Percentiles rank a stretch among this genome's conserved stretches.
Evolutionary conservation across 2,113 vertebrate genomes (phyloP).

Genomic region (Phoxinus phoxinus): DNA sequence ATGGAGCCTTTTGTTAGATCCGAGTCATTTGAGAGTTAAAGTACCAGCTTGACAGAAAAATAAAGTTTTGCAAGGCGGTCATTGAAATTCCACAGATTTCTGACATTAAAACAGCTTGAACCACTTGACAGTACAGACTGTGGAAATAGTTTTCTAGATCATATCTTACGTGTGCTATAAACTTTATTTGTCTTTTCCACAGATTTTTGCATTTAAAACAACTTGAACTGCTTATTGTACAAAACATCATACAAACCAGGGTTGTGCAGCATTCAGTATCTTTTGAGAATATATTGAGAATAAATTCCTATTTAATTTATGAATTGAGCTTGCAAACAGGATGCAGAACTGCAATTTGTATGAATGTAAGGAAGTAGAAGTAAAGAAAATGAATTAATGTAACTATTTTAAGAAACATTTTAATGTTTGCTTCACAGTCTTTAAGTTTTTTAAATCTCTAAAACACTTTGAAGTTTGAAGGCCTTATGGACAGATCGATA

Average conservation of each 20-base stretch:
- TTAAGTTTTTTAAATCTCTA: not conserved
- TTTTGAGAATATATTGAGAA: too few relatives aligned
- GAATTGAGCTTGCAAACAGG: too few relatives aligned
- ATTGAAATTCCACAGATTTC: not conserved
- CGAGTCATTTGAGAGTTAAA: not conserved
- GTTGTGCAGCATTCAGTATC: not conserved
- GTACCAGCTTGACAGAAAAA: not conserved
- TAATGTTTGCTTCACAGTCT: too few relatives aligned
- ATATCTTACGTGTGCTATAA: not conserved
- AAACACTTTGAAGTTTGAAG: not conserved
- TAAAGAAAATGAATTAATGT: too few relatives aligned
- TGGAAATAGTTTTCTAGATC: not conserved
- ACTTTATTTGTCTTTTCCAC: not conserved
- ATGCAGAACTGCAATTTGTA: too few relatives aligned
- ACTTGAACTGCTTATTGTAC: not conserved
- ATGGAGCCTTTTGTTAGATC: not conserved
- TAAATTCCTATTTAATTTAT: too few relatives aligned
- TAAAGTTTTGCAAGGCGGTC: not conserved
- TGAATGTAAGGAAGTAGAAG: too few relatives aligned
- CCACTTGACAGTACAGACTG: not conserved
- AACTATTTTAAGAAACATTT: too few relatives aligned
- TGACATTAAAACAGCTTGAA: not conserved
- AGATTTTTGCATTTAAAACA: not conserved
- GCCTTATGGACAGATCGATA: not conserved
- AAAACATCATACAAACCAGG: not conserved